These are phyloP conservation scores for Belgica antarctica DNA, from an alignment of 2,888 invertebrate species.

Conservation along the genomic window DNA sequence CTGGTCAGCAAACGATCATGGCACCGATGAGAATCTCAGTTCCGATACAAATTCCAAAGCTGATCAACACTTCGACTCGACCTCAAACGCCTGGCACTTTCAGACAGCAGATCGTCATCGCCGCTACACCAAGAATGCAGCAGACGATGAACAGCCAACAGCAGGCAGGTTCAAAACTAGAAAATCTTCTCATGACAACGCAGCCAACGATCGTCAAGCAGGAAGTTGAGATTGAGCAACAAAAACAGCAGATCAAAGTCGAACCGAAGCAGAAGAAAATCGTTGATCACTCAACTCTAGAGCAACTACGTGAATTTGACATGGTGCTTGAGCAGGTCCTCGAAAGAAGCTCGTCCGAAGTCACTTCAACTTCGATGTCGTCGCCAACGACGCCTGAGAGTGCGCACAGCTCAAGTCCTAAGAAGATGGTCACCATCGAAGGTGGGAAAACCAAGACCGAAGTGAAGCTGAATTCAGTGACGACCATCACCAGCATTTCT, in stretches of 20 bases:
- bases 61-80: constrained; percentile 25
- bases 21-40: constrained; percentile 40
- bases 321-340: constrained; percentile 78
- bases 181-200: constrained; percentile 20
- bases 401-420: constrained; percentile 57
- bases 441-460: neutral
- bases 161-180: constrained; percentile 8
- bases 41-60: constrained; percentile 41
- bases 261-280: constrained; percentile 48
- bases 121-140: constrained; percentile 1
- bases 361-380: constrained; percentile 51
- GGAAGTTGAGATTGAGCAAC: neutral
- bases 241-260: neutral
- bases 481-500: constrained; percentile 29
- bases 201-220: neutral
- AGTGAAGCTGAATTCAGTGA: constrained; percentile 20
- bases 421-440: neutral
- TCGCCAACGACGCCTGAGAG: constrained; percentile 22
- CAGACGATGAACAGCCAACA: neutral
- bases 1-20: constrained; percentile 7
- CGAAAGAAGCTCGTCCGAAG: constrained; percentile 66
- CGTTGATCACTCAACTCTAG: constrained; percentile 71
- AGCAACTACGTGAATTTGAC: constrained; percentile 76
- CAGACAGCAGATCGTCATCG: constrained; percentile 36
- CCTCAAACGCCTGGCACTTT: constrained; percentile 36